Evolutionary conservation across 2,888 invertebrate species (phyloP).

Genomic region (Chromoteleia sp.): DNA sequence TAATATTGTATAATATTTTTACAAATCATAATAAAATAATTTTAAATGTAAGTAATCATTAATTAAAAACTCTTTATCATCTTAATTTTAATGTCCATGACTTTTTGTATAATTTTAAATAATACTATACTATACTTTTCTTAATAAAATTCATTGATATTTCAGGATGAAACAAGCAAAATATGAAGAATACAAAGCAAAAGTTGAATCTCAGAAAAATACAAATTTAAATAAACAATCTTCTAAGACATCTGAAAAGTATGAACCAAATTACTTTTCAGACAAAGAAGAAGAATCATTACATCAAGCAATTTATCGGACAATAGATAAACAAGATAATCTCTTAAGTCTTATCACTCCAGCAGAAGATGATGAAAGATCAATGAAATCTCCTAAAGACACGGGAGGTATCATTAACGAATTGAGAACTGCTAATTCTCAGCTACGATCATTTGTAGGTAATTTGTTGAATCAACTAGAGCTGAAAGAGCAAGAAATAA

Average conservation of each 20-base stretch:
- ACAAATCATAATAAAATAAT: too few relatives aligned
- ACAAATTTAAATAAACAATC: slow-evolving; percentile 75
- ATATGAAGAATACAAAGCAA: slow-evolving; percentile 80
- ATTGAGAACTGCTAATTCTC: slow-evolving; percentile 88
- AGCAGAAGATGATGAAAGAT: slow-evolving; percentile 71
- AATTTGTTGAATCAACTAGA: slow-evolving; percentile 88
- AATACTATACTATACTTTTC: neutral
- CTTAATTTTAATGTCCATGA: too few relatives aligned
- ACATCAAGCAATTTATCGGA: slow-evolving; percentile 86
- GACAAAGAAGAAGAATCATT: slow-evolving; percentile 77
- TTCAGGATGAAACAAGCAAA: slow-evolving; percentile 82
- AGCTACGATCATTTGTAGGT: slow-evolving; percentile 87
- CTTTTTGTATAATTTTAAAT: too few relatives aligned
- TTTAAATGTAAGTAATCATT: too few relatives aligned
- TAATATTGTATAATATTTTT: too few relatives aligned
- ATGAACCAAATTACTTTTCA: slow-evolving; percentile 61
- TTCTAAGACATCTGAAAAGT: slow-evolving; percentile 76
- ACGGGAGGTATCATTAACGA: slow-evolving; percentile 89
- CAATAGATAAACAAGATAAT: slow-evolving; percentile 89
- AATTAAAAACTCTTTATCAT: too few relatives aligned
- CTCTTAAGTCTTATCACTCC: slow-evolving; percentile 78
- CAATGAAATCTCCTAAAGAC: slow-evolving; percentile 87
- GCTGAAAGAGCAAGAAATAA: slow-evolving; percentile 88
- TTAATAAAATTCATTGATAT: neutral
- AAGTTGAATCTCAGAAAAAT: slow-evolving; percentile 76